Conservation (phyloP, 2,888 invertebrate genomes). For the Torymus auratus region DNA sequence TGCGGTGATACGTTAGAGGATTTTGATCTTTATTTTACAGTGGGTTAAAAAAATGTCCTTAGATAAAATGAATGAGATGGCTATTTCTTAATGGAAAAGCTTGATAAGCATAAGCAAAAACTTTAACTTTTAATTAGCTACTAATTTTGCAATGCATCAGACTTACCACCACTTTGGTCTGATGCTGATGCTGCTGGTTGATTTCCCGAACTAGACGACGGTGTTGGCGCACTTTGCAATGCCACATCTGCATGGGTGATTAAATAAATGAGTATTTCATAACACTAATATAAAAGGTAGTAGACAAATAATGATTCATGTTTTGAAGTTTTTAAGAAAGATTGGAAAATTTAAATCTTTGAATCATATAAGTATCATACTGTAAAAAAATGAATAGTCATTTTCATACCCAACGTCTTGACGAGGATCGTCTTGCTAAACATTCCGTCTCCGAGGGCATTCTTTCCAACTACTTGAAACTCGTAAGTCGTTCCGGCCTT, state of each 20-base stretch:
- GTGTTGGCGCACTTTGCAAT: slow-evolving; percentile 45
- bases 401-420: slow-evolving; percentile 88
- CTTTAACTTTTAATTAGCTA: background rate
- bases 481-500: slow-evolving; percentile 95
- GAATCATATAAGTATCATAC: too few relatives aligned
- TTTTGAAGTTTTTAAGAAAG: too few relatives aligned
- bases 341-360: too few relatives aligned
- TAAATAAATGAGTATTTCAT: too few relatives aligned
- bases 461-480: slow-evolving; percentile 97
- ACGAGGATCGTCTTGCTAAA: slow-evolving; percentile 95
- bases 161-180: slow-evolving; percentile 68
- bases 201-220: slow-evolving; percentile 62
- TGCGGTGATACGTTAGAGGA: too few relatives aligned
- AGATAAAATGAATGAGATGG: too few relatives aligned
- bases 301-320: too few relatives aligned
- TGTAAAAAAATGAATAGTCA: background rate
- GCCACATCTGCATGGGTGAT: slow-evolving; percentile 49
- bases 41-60: too few relatives aligned
- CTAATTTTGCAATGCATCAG: background rate
- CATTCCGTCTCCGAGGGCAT: slow-evolving; percentile 96
- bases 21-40: too few relatives aligned
- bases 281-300: too few relatives aligned
- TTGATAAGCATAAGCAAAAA: too few relatives aligned
- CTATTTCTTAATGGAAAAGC: too few relatives aligned
- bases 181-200: slow-evolving; percentile 65